Base-by-base conservation (phyloP, 2,888 invertebrate genomes). In the Apoderus coryli region DNA sequence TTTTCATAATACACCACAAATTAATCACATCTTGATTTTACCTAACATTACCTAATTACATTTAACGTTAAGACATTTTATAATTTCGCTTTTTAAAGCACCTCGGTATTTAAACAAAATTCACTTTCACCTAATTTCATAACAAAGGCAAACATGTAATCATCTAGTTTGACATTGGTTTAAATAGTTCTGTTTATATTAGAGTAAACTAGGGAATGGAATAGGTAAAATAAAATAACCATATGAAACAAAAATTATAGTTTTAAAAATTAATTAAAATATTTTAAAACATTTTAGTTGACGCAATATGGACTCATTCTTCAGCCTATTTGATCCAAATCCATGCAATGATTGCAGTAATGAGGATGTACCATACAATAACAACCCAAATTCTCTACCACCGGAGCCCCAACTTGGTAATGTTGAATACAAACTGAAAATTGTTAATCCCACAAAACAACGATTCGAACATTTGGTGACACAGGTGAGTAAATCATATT, bases 381-480 rank as follows among this genome's bases (percentile, higher is more conserved):
- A 64, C 36, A 64, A 65, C 31, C 64, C 67, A 38, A 64, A 64
- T 39, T 67, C 69, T 14, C 61, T 88, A 16, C 90, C 90, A 0
- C 90, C 90, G 0, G 90, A 92, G 54, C 86, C 90, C 0, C 80
- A 92, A 52, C 74, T 88, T 47, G 95, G 95, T 5, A 95, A 95
- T 56, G 76, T 95, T 15, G 95, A 95, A 59, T 95, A 95, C 58
- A 95, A 96, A 62, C 59, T 96, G 34, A 92, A 95, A 50, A 65
- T 98, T 33, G 81, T 95, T 4, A 84, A 82, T 56, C 88, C 93
- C 0, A 82, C 90, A 12, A 79, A 81, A 53, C 77, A 81, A 45
- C 68, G 96, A 36, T 80, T 92, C 49, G 90, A 98, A 57, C 96
- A 96, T 60, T 64, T 98, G 15, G 90, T 96, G 11, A 98, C 96